phyloP scores from a whole-genome alignment of 2,888 invertebrate genomes.

The Reticulitermes lucifugus region DNA sequence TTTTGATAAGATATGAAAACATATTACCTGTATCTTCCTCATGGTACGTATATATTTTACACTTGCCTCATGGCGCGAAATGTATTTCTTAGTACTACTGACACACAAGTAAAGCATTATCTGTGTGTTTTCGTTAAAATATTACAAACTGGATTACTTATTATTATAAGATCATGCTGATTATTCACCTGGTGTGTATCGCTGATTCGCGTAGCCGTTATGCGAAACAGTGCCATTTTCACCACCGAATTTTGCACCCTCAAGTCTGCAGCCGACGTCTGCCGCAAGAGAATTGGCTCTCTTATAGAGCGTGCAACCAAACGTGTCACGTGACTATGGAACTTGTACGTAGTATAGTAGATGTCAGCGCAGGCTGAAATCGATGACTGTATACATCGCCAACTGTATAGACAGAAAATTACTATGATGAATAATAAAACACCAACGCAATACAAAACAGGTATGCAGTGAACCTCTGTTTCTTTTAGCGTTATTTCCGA shows the following conservation, averaged over 20 bases:
- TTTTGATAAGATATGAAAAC: no score
- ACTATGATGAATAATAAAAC: background rate
- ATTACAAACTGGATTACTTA: background rate
- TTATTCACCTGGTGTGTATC: slow-evolving; percentile 67
- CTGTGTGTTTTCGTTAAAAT: background rate
- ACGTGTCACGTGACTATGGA: slow-evolving; percentile 43
- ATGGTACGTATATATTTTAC: no score
- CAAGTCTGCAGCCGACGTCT: slow-evolving; percentile 27
- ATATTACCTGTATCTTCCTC: no score
- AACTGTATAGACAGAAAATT: background rate
- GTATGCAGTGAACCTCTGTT: no score
- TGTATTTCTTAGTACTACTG: no score
- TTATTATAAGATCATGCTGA: background rate
- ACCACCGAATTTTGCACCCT: slow-evolving; percentile 29
- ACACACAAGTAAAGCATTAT: no score
- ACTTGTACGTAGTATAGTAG: slow-evolving; percentile 31
- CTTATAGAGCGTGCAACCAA: slow-evolving; percentile 33
- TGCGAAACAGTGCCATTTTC: slow-evolving; percentile 77
- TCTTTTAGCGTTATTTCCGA: no score
- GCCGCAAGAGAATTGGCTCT: slow-evolving; percentile 44
- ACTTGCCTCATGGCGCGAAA: no score
- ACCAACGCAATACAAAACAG: no score
- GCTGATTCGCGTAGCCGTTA: slow-evolving; percentile 71
- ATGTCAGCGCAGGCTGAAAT: slow-evolving; percentile 38
- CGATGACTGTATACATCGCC: background rate